Conservation (phyloP, 2,888 invertebrate species). For the Orthonevra nobilis region DNA sequence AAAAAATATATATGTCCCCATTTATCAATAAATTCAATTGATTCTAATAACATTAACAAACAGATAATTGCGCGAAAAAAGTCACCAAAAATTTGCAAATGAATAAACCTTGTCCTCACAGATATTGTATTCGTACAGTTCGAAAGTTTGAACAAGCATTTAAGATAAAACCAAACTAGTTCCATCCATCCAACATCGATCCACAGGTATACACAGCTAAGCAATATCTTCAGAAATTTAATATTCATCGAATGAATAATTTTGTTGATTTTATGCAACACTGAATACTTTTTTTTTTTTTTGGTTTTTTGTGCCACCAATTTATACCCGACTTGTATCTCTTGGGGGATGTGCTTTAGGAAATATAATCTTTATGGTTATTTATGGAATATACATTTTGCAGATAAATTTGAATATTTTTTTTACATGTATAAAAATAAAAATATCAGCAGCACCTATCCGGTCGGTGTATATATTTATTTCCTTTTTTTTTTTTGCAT, state of each 20-base stretch:
- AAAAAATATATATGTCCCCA: not conserved
- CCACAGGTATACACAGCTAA: not conserved
- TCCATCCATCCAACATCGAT: no score
- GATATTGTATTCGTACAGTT: no score
- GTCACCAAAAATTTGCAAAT: no score
- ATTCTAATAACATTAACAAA: not conserved
- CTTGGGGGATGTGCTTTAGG: not conserved
- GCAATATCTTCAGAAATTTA: conserved; percentile 11
- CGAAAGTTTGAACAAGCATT: not conserved
- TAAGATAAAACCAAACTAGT: conserved; percentile 24
- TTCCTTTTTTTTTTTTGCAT: conserved; percentile 36
- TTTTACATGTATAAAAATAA: not conserved
- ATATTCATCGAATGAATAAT: conserved; percentile 30
- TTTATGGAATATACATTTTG: conserved; percentile 45
- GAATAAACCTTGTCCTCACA: not conserved
- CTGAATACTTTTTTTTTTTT: not conserved
- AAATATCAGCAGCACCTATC: conserved; percentile 20
- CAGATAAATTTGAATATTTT: conserved; percentile 28
- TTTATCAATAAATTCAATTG: not conserved
- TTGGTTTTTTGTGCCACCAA: not conserved
- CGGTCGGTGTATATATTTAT: conserved; percentile 19
- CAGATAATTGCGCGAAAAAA: no score
- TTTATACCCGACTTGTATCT: not conserved
- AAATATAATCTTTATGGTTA: conserved; percentile 33
- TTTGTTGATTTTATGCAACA: conserved; percentile 26